Conservation (phyloP, 2,797 vertebrate genomes). For the Triplophysa bombifrons region DNA sequence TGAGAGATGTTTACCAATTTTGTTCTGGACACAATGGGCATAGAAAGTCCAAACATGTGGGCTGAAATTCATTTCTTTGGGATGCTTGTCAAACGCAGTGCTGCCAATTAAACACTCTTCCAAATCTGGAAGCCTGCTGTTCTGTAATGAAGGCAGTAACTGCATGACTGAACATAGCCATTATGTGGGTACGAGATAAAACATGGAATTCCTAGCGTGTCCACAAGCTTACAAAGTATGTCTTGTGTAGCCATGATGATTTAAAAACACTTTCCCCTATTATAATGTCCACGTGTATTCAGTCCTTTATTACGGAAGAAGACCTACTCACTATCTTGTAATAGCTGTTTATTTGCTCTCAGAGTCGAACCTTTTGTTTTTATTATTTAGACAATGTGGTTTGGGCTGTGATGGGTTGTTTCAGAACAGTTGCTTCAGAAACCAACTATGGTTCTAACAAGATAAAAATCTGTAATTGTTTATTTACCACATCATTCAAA, state of each 20-base stretch:
- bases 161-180: constrained; percentile 35
- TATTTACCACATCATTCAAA: too few relatives aligned
- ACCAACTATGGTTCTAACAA: too few relatives aligned
- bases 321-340: not conserved
- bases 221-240: constrained; percentile 26
- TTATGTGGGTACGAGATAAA: constrained; percentile 23
- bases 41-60: constrained; percentile 43
- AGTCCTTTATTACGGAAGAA: not conserved
- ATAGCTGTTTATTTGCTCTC: not conserved
- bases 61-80: constrained; percentile 31
- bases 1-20: constrained; percentile 39
- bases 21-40: constrained; percentile 31
- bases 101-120: constrained; percentile 45
- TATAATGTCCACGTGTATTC: constrained; percentile 8
- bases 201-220: not conserved
- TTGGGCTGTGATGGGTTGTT: not conserved
- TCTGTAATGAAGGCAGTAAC: constrained; percentile 46
- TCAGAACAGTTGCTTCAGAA: not conserved
- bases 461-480: too few relatives aligned
- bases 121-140: constrained; percentile 37
- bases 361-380: not conserved
- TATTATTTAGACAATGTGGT: too few relatives aligned
- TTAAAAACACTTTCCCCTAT: constrained; percentile 20
- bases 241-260: not conserved
- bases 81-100: constrained; percentile 26